Evolutionary conservation across 2,797 vertebrate species (phyloP).

Genomic region (Macroramphosus scolopax): DNA sequence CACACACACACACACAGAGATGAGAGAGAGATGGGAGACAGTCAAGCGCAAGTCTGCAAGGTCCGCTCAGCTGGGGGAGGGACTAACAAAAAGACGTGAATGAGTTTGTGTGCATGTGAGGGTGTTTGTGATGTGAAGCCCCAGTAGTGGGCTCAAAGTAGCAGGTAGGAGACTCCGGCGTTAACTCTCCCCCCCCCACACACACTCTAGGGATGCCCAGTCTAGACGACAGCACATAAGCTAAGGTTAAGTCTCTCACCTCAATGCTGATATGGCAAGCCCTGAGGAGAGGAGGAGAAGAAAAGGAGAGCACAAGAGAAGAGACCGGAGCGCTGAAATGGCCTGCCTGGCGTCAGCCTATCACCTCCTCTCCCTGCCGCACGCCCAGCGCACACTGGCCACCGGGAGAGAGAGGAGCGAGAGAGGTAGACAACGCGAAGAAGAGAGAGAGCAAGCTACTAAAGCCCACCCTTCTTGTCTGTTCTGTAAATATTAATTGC

Average conservation of each 20-base stretch:
- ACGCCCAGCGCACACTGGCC: slow-evolving; percentile 65
- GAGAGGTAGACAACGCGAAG: slow-evolving; percentile 45
- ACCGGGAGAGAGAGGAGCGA: slow-evolving; percentile 60
- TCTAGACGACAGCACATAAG: slow-evolving; percentile 30
- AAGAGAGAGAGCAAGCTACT: slow-evolving; percentile 62
- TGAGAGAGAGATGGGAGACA: slow-evolving; percentile 76
- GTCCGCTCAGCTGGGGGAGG: slow-evolving; percentile 64
- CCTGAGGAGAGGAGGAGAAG: slow-evolving; percentile 58
- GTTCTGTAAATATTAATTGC: slow-evolving; percentile 99
- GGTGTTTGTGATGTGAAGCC: slow-evolving; percentile 55
- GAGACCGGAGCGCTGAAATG: slow-evolving; percentile 73
- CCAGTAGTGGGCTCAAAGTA: slow-evolving; percentile 45
- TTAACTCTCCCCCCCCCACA: slow-evolving; percentile 33
- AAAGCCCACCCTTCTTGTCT: slow-evolving; percentile 89
- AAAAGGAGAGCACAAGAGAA: slow-evolving; percentile 64
- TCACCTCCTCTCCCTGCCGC: slow-evolving; percentile 66
- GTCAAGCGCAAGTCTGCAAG: slow-evolving; percentile 72
- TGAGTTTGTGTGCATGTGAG: slow-evolving; percentile 35
- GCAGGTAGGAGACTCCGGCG: slow-evolving; percentile 48
- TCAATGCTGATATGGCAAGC: slow-evolving; percentile 65
- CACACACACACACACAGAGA: slow-evolving; percentile 30
- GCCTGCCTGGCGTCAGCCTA: slow-evolving; percentile 76
- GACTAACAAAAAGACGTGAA: slow-evolving; percentile 55
- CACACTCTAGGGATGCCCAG: slow-evolving; percentile 37
- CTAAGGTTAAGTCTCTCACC: slow-evolving; percentile 70